Evolutionary conservation across 2,888 invertebrate genomes (phyloP).

Genomic region (Unio pictorum): DNA sequence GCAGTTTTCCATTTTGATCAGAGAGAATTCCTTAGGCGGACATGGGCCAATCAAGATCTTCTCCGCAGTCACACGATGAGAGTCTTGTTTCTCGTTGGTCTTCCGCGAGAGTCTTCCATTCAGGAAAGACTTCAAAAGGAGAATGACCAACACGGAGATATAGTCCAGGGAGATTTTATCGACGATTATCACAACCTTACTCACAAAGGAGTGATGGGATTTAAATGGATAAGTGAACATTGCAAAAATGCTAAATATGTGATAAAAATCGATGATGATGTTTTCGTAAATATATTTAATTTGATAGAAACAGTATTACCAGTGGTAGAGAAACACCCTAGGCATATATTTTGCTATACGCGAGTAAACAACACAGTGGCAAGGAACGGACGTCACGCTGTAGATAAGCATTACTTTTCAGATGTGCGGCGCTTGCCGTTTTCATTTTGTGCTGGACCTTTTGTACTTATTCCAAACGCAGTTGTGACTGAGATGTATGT

Average conservation of each 20-base stretch:
- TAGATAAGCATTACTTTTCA: not conserved
- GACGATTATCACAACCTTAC: constrained; percentile 52
- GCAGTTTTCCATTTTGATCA: constrained; percentile 36
- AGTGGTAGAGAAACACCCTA: not conserved
- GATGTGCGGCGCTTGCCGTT: not conserved
- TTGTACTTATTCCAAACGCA: not conserved
- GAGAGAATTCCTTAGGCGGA: constrained; percentile 41
- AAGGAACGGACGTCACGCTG: not conserved
- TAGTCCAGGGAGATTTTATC: constrained; percentile 51
- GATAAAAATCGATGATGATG: constrained; percentile 53
- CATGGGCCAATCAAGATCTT: constrained; percentile 39
- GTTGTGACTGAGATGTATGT: not conserved
- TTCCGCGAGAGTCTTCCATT: constrained; percentile 14
- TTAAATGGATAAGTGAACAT: constrained; percentile 44
- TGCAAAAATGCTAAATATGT: constrained; percentile 41
- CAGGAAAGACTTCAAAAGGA: constrained; percentile 42
- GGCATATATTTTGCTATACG: not conserved
- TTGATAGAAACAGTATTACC: constrained; percentile 31
- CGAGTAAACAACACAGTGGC: not conserved
- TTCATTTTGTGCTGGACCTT: constrained; percentile 1
- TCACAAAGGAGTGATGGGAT: constrained; percentile 46
- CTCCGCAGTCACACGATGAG: constrained; percentile 20
- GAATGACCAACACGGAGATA: constrained; percentile 37
- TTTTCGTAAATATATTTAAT: constrained; percentile 47
- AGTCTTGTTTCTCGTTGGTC: constrained; percentile 46